Base-by-base conservation (phyloP, 2,888 invertebrate species). In the Epistrophe eligans region DNA sequence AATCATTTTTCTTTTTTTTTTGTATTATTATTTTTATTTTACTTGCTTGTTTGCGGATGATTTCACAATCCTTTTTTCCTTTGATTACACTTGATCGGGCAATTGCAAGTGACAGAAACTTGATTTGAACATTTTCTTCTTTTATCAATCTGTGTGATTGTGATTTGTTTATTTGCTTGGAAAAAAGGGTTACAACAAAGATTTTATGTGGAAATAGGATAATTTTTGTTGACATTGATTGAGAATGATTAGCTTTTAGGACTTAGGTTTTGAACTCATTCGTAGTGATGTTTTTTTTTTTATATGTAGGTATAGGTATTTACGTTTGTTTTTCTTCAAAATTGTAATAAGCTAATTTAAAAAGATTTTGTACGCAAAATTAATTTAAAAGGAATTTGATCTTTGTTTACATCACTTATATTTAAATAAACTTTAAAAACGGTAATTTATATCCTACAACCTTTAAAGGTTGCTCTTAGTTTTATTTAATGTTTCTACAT, bases 31-130 rank as follows among this genome's bases (percentile, higher is more conserved):
- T 45, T 64, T 64, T 67, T 45, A 45, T 45, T 64, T 64, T 17
- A 7, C 45, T 45, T 64, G 66, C 28, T 40, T 48, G 13, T 62
- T 58, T 70, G 60, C 58, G 50, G 67, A 48, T 72, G 72, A 72
- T 48, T 72, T 72, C 57, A 72, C 72, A 72, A 72, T 84, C 74
- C 79, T 74, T 84, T 80, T 58, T 79, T 84, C 35, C 79, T 74
- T 57, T 74, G 79, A 84, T 79, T 84, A 71, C 84, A 79, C 79
- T 84, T 79, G 84, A 83, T 83, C 72, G 73, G 67, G 67, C 72
- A 60, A 76, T 82, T 87, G 82, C 64, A 72, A 79, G 82, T 87
- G 85, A 87, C 85, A 87, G 79, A 38, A 67, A 13, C 10, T 72
- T 77, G 77, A 82, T 82, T 82, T 74, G 17, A 67, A 43, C 19